Evolutionary conservation across 2,888 invertebrate species (phyloP).

Genomic region (Pollenia griseotomentosa): DNA sequence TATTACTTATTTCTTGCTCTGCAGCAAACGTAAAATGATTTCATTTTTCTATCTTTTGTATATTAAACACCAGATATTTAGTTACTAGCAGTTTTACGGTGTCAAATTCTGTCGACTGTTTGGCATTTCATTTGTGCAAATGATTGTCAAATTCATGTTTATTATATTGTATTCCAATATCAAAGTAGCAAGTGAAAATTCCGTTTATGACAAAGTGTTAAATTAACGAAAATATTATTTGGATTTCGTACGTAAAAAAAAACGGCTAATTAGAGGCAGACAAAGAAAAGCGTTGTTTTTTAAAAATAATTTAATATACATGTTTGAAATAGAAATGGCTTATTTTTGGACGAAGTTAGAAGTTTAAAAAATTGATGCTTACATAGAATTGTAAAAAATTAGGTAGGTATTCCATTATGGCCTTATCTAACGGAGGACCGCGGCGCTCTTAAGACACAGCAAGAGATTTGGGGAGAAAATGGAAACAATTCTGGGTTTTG

Average conservation of each 20-base stretch:
- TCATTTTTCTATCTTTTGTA: background rate
- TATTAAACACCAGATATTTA: conserved; percentile 31
- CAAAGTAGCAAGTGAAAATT: conserved; percentile 41
- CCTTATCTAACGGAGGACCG: too few relatives aligned
- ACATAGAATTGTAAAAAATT: too few relatives aligned
- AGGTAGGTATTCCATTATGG: too few relatives aligned
- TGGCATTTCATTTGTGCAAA: conserved; percentile 23
- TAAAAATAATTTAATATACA: too few relatives aligned
- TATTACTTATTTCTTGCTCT: conserved; percentile 10
- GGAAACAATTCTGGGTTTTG: too few relatives aligned
- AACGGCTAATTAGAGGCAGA: too few relatives aligned
- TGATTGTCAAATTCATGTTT: conserved; percentile 30
- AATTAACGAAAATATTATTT: conserved; percentile 6
- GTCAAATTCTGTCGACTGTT: conserved; percentile 44
- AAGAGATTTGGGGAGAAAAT: too few relatives aligned
- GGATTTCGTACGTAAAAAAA: background rate
- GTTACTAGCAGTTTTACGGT: conserved; percentile 39
- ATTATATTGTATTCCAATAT: conserved; percentile 44
- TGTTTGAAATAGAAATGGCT: too few relatives aligned
- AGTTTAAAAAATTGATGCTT: too few relatives aligned
- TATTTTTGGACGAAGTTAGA: too few relatives aligned
- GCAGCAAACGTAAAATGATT: conserved; percentile 1
- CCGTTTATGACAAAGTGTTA: background rate
- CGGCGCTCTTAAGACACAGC: too few relatives aligned
- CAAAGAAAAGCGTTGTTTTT: too few relatives aligned